Evolutionary conservation across 2,797 vertebrate genomes (phyloP), one percentile per base, ranked within the genome.

Genomic region (Decapterus maruadsi): DNA sequence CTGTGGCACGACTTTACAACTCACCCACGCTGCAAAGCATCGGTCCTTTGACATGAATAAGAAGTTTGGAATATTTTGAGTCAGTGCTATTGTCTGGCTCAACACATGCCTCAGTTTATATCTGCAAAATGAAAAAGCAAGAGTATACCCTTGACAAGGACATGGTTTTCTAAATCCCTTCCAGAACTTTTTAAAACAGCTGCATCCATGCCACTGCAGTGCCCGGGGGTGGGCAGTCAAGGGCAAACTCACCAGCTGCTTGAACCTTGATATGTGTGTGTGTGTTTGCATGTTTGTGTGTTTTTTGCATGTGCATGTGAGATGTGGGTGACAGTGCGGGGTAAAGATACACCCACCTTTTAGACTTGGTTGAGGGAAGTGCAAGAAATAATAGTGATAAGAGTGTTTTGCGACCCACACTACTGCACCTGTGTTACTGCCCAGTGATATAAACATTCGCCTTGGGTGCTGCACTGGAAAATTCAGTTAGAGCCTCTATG

Each of bases 201-300:
- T 92, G 92, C 86, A 90, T 87, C 77, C 82, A 80, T 88, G 84
- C 68, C 82, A 84, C 87, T 70, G 78, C 64, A 65, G 60, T 69
- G 91, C 92, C 90, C 69, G 29, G 77, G 88, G 92, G 81, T 89
- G 89, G 87, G 74, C 89, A 90, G 89, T 91, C 88, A 93, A 93
- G 93, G 92, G 83, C 89, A 87, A 90, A 90, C 83, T 88, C 83
- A 90, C 90, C 92, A 93, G 90, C 92, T 93, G 92, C 86, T 84
- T 85, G 72, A 86, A 87, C 86, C 78, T 75, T 58, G 38, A 50
- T 80, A 50, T 76, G 64, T 78, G 58, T 75, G 42, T 72, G 17
- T 54, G 50, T 57, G 58, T 73, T 31, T 71, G 20, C 75, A 20
- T 74, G 45, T 72, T 58, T 72, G 31, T 60, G 55, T 59, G 36